Evolutionary conservation across 2,113 vertebrate genomes (phyloP).

Genomic region (Melanerpes aurifrons): DNA sequence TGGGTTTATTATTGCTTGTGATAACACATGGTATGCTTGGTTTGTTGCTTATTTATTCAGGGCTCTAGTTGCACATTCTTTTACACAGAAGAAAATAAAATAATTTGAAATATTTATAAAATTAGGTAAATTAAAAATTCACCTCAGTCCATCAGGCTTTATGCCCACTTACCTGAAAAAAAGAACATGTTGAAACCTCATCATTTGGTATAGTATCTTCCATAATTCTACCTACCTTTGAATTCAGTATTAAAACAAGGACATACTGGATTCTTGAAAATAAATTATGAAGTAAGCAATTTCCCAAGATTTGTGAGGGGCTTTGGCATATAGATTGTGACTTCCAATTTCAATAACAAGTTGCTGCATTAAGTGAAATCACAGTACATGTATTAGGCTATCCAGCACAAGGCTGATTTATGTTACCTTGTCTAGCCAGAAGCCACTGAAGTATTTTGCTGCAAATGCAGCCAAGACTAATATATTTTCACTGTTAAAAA

Average conservation of each 20-base stretch:
- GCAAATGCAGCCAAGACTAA: not conserved
- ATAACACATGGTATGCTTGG: not conserved
- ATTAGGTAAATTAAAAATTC: not conserved
- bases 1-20: not conserved
- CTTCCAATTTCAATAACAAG: constrained; percentile 6
- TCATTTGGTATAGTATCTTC: not conserved
- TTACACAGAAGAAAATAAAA: not conserved
- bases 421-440: not conserved
- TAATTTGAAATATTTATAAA: not conserved
- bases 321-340: not conserved
- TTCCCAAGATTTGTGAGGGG: not conserved
- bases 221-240: not conserved
- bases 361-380: not conserved
- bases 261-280: not conserved
- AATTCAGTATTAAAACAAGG: not conserved
- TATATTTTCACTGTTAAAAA: not conserved
- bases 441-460: not conserved
- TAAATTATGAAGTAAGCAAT: not conserved
- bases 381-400: not conserved
- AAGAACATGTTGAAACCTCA: not conserved
- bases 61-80: not conserved
- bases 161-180: not conserved
- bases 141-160: not conserved
- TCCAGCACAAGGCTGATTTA: not conserved
- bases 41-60: not conserved